Percentiles rank a stretch among this genome's conserved stretches.
Evolutionary conservation across 2,113 vertebrate genomes (phyloP).

Genomic region (Petroica traversi): DNA sequence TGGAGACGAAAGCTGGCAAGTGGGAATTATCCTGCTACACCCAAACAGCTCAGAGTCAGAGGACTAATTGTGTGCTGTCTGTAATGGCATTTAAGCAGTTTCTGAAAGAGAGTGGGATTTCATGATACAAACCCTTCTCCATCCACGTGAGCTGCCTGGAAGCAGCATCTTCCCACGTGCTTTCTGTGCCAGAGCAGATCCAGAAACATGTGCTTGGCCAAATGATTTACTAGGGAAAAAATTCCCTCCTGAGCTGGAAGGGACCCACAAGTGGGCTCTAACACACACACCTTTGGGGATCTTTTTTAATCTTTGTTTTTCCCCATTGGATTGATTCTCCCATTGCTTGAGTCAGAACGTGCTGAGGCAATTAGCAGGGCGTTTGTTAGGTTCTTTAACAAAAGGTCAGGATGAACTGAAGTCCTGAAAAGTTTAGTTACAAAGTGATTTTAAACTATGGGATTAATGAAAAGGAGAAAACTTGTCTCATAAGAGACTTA

Average conservation of each 20-base stretch:
- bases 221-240: neutral
- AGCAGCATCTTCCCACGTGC: neutral
- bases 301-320: neutral
- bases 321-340: neutral
- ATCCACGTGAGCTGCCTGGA: neutral
- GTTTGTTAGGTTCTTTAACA: neutral
- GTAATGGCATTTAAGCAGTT: neutral
- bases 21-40: neutral
- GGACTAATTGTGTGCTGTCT: neutral
- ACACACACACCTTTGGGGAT: neutral
- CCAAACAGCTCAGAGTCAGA: neutral
- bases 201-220: neutral
- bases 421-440: neutral
- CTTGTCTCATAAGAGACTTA: accelerated
- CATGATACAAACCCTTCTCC: neutral
- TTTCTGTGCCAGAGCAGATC: neutral
- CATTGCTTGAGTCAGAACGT: accelerated
- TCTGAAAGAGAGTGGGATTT: neutral
- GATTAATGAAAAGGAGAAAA: neutral
- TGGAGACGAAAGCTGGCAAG: constrained; percentile 15
- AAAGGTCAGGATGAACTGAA: neutral
- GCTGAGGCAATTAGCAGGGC: neutral
- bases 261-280: neutral
- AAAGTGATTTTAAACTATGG: neutral
- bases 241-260: neutral